Evolutionary conservation across 2,113 vertebrate species (phyloP).

Genomic region (Ammodramus savannarum): DNA sequence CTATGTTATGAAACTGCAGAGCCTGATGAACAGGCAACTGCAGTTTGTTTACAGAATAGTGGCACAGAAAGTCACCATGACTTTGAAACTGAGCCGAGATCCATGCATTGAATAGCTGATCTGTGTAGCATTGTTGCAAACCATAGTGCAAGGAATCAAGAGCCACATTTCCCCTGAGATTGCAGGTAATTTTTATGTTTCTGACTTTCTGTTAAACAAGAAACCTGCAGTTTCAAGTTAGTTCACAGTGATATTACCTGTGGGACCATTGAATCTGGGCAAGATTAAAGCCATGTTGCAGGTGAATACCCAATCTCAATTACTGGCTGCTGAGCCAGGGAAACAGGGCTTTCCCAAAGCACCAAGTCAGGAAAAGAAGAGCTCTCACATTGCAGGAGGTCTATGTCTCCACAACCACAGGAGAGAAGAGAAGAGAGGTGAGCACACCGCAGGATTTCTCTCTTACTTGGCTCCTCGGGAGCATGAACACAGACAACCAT

Average conservation of each 20-base stretch:
- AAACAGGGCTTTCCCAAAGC: not conserved
- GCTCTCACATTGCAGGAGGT: not conserved
- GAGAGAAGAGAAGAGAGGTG: not conserved
- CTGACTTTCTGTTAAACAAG: not conserved
- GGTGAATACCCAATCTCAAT: not conserved
- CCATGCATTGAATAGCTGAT: not conserved
- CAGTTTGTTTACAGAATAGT: not conserved
- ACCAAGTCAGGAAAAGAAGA: not conserved
- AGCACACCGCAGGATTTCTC: not conserved
- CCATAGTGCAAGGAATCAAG: not conserved
- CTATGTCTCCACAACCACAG: not conserved
- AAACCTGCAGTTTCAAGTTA: not conserved
- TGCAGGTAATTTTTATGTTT: not conserved
- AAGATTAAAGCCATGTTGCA: not conserved
- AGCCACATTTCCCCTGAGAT: not conserved
- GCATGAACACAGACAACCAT: accelerated
- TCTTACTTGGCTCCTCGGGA: accelerated
- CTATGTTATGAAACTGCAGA: not conserved
- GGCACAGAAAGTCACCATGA: not conserved
- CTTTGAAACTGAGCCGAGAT: not conserved
- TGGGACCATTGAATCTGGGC: not conserved
- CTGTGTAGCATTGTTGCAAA: not conserved
- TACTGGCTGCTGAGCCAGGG: not conserved
- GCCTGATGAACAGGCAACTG: not conserved
- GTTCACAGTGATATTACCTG: not conserved